phyloP scores from a whole-genome alignment of 2,888 invertebrate species.

The Notodonta ziczac region DNA sequence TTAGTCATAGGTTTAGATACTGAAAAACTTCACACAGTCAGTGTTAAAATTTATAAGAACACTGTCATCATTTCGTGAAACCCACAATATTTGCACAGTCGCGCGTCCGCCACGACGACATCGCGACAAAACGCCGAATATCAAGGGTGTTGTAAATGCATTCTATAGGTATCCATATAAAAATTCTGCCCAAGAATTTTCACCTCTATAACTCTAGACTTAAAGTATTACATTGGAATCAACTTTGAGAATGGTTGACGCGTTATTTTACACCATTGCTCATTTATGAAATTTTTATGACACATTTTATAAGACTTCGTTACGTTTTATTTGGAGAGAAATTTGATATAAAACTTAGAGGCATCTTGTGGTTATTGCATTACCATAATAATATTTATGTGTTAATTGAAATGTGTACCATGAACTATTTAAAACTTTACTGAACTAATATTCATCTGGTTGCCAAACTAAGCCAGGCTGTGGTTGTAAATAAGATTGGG shows the following conservation, averaged over 20 bases:
- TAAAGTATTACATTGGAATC: background rate
- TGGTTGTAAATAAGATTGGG: no score
- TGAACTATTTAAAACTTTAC: background rate
- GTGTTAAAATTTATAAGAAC: background rate
- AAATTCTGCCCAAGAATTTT: background rate
- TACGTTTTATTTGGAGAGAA: slow-evolving; percentile 1
- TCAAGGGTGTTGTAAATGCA: slow-evolving; percentile 27
- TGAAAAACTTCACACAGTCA: no score
- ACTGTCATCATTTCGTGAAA: slow-evolving; percentile 9
- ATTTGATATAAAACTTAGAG: background rate
- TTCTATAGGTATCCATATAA: slow-evolving; percentile 14
- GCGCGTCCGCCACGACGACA: slow-evolving; percentile 16
- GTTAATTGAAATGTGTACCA: background rate
- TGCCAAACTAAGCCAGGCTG: no score
- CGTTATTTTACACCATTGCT: background rate
- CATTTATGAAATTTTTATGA: background rate
- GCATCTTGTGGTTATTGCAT: background rate
- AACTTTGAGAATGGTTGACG: background rate
- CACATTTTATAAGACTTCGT: background rate
- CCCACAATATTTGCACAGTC: slow-evolving; percentile 21
- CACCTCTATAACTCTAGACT: background rate
- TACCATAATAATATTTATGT: background rate
- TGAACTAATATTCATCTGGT: no score
- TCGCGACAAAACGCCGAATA: slow-evolving; percentile 22
- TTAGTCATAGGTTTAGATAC: no score